Conservation (phyloP, 2,888 invertebrate genomes). For the Watsonalla cultraria region DNA sequence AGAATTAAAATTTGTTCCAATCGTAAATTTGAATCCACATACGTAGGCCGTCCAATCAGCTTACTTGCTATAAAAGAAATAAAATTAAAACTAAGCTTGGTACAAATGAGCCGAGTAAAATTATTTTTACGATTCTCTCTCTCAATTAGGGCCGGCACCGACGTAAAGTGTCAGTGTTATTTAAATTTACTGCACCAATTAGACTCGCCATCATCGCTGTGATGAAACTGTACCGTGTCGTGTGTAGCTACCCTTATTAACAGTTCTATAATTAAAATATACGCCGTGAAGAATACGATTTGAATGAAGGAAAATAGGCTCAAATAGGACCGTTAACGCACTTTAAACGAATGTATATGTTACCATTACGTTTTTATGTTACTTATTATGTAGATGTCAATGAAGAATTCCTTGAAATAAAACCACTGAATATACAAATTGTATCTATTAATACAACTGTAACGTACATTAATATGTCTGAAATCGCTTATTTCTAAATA, state of each 20-base stretch:
- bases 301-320: slow-evolving; percentile 44
- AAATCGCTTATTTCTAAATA: too few relatives aligned
- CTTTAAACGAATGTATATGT: not conserved
- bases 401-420: too few relatives aligned
- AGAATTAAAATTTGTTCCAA: slow-evolving; percentile 40
- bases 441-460: too few relatives aligned
- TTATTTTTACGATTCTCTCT: slow-evolving; percentile 77
- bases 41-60: slow-evolving; percentile 58
- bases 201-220: slow-evolving; percentile 71
- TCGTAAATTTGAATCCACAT: slow-evolving; percentile 57
- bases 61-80: slow-evolving; percentile 58
- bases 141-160: slow-evolving; percentile 72
- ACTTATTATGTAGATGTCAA: not conserved
- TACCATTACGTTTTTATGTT: not conserved
- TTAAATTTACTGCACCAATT: slow-evolving; percentile 77
- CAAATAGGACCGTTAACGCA: slow-evolving; percentile 38
- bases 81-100: slow-evolving; percentile 66
- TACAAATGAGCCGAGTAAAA: slow-evolving; percentile 75
- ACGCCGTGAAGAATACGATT: slow-evolving; percentile 43
- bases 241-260: slow-evolving; percentile 72
- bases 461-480: too few relatives aligned
- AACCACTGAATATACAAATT: too few relatives aligned
- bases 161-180: slow-evolving; percentile 75
- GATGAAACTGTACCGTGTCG: slow-evolving; percentile 68
- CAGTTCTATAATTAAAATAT: slow-evolving; percentile 74